These are phyloP conservation scores for Erpornis zantholeuca DNA, from an alignment of 2,113 vertebrate species.

Conservation along the genomic window DNA sequence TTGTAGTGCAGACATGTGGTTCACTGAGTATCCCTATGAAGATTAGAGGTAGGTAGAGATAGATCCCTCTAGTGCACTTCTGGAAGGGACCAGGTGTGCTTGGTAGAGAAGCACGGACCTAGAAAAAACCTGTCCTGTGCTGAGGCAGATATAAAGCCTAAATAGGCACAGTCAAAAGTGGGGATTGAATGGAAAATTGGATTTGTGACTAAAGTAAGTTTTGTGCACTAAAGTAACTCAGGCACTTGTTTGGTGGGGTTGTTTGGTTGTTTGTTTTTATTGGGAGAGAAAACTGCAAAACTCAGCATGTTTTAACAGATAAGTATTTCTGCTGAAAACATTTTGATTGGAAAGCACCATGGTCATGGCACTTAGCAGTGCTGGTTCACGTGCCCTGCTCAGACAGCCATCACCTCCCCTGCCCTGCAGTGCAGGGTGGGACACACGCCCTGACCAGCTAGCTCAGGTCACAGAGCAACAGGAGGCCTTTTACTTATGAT, in stretches of 20 bases:
- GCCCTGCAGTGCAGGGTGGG: background rate
- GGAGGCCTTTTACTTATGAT: background rate
- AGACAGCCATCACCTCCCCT: background rate
- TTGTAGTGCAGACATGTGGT: background rate
- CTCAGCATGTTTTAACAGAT: background rate
- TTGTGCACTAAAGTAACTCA: background rate
- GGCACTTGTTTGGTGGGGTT: background rate
- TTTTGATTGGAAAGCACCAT: background rate
- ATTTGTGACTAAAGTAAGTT: background rate
- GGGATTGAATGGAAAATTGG: background rate
- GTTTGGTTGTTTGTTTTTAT: background rate
- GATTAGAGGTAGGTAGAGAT: background rate
- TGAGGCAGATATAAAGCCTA: background rate
- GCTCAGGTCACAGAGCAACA: background rate
- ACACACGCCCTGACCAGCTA: background rate
- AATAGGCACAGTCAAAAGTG: background rate
- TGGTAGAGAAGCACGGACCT: background rate
- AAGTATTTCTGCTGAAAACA: background rate
- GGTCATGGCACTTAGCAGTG: accelerated
- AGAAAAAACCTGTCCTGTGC: background rate
- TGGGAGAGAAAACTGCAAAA: background rate
- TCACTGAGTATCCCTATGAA: background rate
- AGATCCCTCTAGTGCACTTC: background rate
- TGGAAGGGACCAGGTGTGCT: background rate
- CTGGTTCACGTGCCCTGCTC: background rate